Conservation (phyloP, 2,888 invertebrate genomes). For the Caenorhabditis japonica region DNA sequence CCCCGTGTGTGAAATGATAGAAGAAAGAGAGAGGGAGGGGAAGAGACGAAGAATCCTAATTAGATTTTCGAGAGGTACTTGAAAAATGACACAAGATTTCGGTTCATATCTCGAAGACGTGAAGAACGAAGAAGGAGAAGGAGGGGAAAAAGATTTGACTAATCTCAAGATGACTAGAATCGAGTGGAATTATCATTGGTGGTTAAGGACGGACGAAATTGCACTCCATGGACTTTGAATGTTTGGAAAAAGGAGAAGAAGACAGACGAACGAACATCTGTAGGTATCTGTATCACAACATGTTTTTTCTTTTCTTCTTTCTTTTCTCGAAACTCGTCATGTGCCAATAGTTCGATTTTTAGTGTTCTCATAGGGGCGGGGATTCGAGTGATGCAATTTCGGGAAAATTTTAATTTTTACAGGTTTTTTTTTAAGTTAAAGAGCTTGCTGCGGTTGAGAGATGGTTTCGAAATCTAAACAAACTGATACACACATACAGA, state of each 20-base stretch:
- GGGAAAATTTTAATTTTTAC: neutral
- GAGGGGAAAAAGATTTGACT: neutral
- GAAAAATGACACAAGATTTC: conserved; percentile 41
- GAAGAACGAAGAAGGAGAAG: no score
- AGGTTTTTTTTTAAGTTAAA: neutral
- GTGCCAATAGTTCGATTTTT: neutral
- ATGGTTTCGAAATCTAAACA: no score
- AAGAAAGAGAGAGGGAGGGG: neutral
- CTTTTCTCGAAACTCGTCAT: no score
- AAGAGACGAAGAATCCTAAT: conserved; percentile 10
- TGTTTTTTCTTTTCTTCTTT: neutral
- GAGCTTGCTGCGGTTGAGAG: no score
- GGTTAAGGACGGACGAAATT: neutral
- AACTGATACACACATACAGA: no score
- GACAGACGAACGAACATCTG: no score
- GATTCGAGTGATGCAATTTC: neutral
- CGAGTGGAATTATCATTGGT: conserved; percentile 7
- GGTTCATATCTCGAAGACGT: conserved; percentile 11
- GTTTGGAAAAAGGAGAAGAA: neutral
- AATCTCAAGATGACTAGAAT: neutral
- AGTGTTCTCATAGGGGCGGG: neutral
- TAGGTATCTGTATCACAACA: no score
- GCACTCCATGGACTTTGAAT: no score
- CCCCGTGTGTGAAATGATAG: no score
- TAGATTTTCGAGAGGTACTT: conserved; percentile 31